These are phyloP conservation scores for Rhagophthalmus giganteus DNA, from an alignment of 2,888 invertebrate species.

Conservation along the genomic window DNA sequence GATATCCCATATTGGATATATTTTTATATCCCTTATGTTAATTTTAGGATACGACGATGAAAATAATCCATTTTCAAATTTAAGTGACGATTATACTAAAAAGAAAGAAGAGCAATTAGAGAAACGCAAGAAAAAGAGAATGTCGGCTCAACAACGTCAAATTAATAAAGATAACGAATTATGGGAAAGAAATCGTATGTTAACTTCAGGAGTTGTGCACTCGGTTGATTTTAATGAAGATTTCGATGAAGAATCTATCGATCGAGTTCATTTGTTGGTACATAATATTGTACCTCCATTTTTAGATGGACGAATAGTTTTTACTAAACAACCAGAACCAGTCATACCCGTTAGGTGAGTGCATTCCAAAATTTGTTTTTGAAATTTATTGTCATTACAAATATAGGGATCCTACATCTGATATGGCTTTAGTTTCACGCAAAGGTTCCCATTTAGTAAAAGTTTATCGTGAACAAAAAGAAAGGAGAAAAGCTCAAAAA, in stretches of 20 bases:
- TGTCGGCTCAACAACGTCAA: constrained; percentile 95
- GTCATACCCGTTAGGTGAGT: constrained; percentile 85
- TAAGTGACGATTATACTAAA: constrained; percentile 88
- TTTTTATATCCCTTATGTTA: no score
- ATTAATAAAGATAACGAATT: constrained; percentile 98
- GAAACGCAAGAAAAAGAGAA: constrained; percentile 84
- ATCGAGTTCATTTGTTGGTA: constrained; percentile 92
- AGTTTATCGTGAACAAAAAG: constrained; percentile 92
- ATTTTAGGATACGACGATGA: constrained; percentile 82
- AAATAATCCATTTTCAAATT: constrained; percentile 87
- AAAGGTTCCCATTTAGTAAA: constrained; percentile 92
- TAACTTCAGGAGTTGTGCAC: constrained; percentile 91
- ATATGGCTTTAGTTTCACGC: constrained; percentile 94
- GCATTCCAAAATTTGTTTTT: neutral
- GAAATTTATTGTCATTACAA: neutral
- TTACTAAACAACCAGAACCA: constrained; percentile 98
- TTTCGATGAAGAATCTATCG: constrained; percentile 93
- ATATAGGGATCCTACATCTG: constrained; percentile 87
- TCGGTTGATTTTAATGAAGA: constrained; percentile 87
- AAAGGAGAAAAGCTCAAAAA: constrained; percentile 93
- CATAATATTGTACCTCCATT: constrained; percentile 99
- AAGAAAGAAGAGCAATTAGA: constrained; percentile 93
- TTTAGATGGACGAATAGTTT: constrained; percentile 96
- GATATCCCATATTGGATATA: no score
- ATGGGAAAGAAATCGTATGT: constrained; percentile 98